phyloP scores from a whole-genome alignment of 2,797 vertebrate species.

The Phylloscopus collybita region DNA sequence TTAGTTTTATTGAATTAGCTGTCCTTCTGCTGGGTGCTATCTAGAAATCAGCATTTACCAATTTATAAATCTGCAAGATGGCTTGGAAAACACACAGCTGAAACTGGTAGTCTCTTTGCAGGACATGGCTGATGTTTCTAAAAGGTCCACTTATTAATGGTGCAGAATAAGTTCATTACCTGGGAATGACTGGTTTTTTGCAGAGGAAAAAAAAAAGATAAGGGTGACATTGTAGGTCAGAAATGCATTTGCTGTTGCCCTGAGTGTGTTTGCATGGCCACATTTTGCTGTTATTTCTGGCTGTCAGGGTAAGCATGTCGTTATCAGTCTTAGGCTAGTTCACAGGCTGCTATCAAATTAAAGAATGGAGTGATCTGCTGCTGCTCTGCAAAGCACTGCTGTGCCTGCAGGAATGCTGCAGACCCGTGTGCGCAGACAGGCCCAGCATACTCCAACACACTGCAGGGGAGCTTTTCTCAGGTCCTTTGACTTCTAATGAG shows the following conservation, averaged over 20 bases:
- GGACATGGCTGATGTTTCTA: not conserved
- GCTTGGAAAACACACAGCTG: not conserved
- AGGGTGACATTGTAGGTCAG: not conserved
- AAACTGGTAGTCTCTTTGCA: not conserved
- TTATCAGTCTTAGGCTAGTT: not conserved
- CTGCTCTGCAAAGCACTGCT: not conserved
- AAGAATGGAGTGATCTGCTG: not conserved
- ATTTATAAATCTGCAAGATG: not conserved
- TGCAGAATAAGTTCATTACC: not conserved
- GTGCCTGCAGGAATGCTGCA: not conserved
- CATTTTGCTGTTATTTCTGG: not conserved
- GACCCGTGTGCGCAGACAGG: fast-evolving
- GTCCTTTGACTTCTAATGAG: not conserved
- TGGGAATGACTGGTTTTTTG: not conserved
- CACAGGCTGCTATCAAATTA: not conserved
- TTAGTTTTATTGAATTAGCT: not conserved
- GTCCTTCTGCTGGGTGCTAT: not conserved
- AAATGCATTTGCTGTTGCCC: not conserved
- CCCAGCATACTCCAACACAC: not conserved
- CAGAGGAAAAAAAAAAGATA: not conserved
- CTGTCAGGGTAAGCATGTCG: not conserved
- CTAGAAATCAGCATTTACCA: not conserved
- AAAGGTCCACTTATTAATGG: not conserved
- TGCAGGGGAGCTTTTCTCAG: not conserved
- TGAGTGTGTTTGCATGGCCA: not conserved